These are phyloP conservation scores for Pseudomyrmex dendroicus DNA, from an alignment of 1,140 invertebrate genomes.

Conservation along the genomic window DNA sequence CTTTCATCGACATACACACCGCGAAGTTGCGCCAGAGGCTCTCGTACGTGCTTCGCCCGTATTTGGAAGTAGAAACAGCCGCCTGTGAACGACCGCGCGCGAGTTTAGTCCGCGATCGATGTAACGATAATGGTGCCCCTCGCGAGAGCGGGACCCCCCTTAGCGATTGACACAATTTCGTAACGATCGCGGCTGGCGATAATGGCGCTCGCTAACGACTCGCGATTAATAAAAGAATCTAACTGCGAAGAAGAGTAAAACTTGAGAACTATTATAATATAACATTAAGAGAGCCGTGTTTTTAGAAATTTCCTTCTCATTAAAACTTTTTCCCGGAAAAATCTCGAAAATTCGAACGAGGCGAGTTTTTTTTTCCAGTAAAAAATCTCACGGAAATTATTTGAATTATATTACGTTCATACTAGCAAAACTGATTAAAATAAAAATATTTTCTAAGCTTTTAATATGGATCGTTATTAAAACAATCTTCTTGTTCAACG, in stretches of 20 bases:
- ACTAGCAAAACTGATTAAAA: background rate
- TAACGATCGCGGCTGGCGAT: constrained; percentile 39
- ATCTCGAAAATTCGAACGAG: background rate
- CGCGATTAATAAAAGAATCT: constrained; percentile 16
- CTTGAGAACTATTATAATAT: background rate
- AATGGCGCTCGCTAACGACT: constrained; percentile 29
- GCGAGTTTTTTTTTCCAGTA: background rate
- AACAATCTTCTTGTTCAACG: too few relatives aligned
- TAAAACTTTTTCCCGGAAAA: background rate
- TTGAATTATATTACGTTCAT: background rate
- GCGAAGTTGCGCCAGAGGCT: constrained; percentile 68
- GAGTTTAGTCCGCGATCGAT: constrained; percentile 53
- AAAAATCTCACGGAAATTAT: background rate
- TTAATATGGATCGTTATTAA: too few relatives aligned
- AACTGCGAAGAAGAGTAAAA: constrained; percentile 13
- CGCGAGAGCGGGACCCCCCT: background rate
- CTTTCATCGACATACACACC: constrained; percentile 69
- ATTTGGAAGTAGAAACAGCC: constrained; percentile 74
- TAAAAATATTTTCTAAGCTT: too few relatives aligned
- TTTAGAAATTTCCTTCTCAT: background rate
- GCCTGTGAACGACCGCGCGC: constrained; percentile 25
- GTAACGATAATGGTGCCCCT: constrained; percentile 46
- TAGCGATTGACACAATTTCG: constrained; percentile 56
- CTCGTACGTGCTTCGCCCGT: constrained; percentile 68
- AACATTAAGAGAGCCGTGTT: background rate